Evolutionary conservation across 2,797 vertebrate genomes (phyloP).

Genomic region (Vespertilio murinus): DNA sequence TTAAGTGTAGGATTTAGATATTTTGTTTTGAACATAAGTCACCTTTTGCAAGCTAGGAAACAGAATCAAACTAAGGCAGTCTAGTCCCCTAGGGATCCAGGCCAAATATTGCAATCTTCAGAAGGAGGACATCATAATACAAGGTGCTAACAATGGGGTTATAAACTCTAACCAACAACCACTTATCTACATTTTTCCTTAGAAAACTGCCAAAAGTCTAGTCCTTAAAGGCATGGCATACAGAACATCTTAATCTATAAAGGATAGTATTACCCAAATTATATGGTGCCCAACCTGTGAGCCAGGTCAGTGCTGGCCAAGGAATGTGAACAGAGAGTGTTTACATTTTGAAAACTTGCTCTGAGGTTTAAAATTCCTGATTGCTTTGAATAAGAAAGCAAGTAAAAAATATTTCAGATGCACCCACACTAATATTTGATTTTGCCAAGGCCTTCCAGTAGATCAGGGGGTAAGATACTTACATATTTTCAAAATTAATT

Average conservation of each 20-base stretch:
- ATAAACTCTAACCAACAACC: background rate
- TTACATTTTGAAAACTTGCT: constrained; percentile 45
- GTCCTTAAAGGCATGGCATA: background rate
- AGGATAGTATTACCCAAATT: background rate
- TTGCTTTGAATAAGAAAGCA: constrained; percentile 19
- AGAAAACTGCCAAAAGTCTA: constrained; percentile 9
- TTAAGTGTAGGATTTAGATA: constrained; percentile 50
- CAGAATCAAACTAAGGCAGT: constrained; percentile 34
- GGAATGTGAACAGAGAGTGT: background rate
- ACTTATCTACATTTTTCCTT: constrained; percentile 25
- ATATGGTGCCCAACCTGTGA: background rate
- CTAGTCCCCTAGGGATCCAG: background rate
- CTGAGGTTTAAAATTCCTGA: background rate
- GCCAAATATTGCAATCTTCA: background rate
- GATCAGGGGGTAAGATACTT: background rate
- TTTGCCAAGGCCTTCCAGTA: constrained; percentile 7
- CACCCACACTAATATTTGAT: background rate
- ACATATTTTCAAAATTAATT: constrained; percentile 60
- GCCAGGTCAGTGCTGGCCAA: background rate
- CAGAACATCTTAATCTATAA: background rate
- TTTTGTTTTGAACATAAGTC: constrained; percentile 48
- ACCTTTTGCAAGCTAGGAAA: constrained; percentile 51
- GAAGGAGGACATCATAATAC: background rate
- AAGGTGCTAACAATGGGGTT: background rate
- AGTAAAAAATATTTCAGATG: constrained; percentile 44